Percentiles rank a stretch among this genome's conserved stretches.
These are phyloP conservation scores for Yponomeuta evonymella DNA, from an alignment of 2,888 invertebrate species.

Conservation along the genomic window DNA sequence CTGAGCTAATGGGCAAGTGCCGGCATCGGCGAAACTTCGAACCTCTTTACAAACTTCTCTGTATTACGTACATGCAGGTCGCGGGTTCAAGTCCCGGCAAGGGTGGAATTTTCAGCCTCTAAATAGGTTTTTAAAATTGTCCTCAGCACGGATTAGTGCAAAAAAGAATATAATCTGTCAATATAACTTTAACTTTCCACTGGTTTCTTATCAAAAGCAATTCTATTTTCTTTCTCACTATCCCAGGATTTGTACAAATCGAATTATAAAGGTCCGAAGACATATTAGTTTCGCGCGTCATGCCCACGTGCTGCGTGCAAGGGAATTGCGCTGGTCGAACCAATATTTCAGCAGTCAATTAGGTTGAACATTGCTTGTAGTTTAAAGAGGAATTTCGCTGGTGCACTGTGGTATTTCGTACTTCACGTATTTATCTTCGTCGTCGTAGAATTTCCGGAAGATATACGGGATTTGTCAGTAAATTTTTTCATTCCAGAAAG, in stretches of 20 bases:
- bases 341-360: neutral
- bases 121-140: no score
- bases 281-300: neutral
- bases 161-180: no score
- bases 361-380: neutral
- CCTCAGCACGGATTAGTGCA: no score
- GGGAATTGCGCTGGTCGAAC: neutral
- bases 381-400: neutral
- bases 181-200: neutral
- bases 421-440: constrained; percentile 1
- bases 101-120: no score
- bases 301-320: neutral
- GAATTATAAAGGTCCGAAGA: constrained; percentile 3
- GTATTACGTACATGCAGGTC: no score
- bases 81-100: no score
- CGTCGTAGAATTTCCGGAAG: neutral
- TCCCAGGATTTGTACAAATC: neutral
- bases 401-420: neutral
- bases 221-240: neutral
- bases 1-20: no score
- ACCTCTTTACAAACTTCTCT: no score
- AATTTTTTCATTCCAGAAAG: no score
- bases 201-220: neutral
- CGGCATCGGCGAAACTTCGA: no score
- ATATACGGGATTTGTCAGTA: no score